phyloP scores from a whole-genome alignment of 2,113 vertebrate species.

The Bufo bufo region DNA sequence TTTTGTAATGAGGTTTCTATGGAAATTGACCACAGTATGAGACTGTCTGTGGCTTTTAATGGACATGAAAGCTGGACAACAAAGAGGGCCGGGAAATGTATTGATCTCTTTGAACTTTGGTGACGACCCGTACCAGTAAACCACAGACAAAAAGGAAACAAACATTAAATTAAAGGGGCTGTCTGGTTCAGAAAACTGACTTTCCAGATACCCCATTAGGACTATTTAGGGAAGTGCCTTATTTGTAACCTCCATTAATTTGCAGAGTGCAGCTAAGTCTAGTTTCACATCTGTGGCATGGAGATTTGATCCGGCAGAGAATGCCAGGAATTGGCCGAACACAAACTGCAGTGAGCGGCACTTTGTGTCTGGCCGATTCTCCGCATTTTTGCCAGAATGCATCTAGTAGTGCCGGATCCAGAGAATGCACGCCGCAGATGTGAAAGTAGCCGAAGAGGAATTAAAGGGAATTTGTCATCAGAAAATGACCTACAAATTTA shows the following conservation, averaged over 20 bases:
- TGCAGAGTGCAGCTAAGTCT: not conserved
- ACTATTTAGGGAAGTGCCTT: not conserved
- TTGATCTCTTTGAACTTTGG: not conserved
- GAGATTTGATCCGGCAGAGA: no score
- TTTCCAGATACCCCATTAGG: not conserved
- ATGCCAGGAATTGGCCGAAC: no score
- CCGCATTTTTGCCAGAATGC: no score
- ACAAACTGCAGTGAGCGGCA: no score
- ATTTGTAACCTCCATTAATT: not conserved
- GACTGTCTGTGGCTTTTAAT: not conserved
- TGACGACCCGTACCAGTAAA: not conserved
- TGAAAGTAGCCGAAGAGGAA: no score
- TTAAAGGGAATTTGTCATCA: no score
- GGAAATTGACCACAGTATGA: not conserved
- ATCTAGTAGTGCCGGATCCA: no score
- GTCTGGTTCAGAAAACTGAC: not conserved
- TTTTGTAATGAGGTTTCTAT: not conserved
- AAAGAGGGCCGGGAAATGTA: not conserved
- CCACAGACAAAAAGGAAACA: not conserved
- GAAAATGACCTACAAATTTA: no score
- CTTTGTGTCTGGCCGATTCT: no score
- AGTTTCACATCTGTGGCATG: no score
- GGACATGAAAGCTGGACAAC: not conserved
- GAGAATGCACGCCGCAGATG: no score
- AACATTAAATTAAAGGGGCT: not conserved